A percentile compares a stretch with the other conserved stretches of the same genome.
These are phyloP conservation scores for Pantherophis guttatus DNA, from an alignment of 2,113 vertebrate genomes.

Conservation along the genomic window DNA sequence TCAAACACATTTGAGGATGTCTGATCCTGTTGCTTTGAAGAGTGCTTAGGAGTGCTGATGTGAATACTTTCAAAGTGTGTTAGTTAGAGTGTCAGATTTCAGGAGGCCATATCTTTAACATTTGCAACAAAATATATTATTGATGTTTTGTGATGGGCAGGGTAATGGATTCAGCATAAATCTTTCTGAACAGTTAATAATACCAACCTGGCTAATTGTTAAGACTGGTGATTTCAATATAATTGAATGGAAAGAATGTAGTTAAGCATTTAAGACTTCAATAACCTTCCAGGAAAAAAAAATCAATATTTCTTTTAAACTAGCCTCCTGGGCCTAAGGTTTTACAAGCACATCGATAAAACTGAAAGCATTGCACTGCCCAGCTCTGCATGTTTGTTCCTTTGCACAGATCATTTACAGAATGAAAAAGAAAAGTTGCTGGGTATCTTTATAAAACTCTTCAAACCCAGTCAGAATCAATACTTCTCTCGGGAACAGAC, in stretches of 20 bases:
- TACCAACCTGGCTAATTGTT: conserved; percentile 60
- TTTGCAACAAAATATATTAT: conserved; percentile 26
- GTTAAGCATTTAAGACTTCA: conserved; percentile 65
- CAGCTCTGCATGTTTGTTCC: not conserved
- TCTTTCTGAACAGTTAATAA: conserved; percentile 50
- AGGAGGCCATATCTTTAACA: conserved; percentile 26
- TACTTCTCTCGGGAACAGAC: conserved; percentile 42
- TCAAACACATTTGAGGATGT: not conserved
- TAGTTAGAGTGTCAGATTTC: conserved; percentile 42
- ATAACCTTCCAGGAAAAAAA: conserved; percentile 49
- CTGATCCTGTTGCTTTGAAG: not conserved
- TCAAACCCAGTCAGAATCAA: conserved; percentile 37
- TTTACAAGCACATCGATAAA: conserved; percentile 38
- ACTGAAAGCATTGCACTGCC: not conserved
- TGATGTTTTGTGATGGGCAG: conserved; percentile 46
- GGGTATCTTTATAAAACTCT: conserved; percentile 36
- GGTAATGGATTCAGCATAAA: conserved; percentile 43
- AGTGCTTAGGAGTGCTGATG: not conserved
- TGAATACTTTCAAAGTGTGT: conserved; percentile 32
- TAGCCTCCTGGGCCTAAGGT: conserved; percentile 20
- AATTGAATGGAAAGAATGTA: conserved; percentile 62
- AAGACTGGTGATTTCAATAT: conserved; percentile 62
- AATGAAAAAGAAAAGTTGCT: conserved; percentile 21
- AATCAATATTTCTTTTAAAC: conserved; percentile 66
- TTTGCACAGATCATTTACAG: not conserved